A percentile compares a stretch with the other conserved stretches of the same genome.
phyloP scores from a whole-genome alignment of 2,113 vertebrate genomes.

The Paraplagusia blochii region DNA sequence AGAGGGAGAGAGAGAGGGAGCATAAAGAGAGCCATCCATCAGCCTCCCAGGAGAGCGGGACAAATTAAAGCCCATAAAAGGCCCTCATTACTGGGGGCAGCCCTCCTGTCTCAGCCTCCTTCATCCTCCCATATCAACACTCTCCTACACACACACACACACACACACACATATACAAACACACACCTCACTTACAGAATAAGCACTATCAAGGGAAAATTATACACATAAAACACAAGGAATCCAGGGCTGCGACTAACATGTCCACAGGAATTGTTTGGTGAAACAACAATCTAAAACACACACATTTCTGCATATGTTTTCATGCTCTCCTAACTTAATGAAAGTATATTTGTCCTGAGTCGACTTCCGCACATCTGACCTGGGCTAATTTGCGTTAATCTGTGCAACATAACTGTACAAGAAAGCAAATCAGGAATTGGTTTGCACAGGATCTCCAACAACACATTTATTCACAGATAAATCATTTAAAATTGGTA shows the following conservation, averaged over 20 bases:
- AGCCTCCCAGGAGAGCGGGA: slow-evolving; percentile 66
- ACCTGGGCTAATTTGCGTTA: too few species aligned
- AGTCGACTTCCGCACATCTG: too few species aligned
- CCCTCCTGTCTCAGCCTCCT: slow-evolving; percentile 69
- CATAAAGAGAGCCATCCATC: slow-evolving; percentile 68
- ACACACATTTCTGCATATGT: slow-evolving; percentile 61
- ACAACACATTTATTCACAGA: too few species aligned
- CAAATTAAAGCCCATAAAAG: slow-evolving; percentile 73
- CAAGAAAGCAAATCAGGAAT: too few species aligned
- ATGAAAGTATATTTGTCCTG: too few species aligned
- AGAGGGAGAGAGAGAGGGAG: slow-evolving; percentile 61
- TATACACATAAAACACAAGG: slow-evolving; percentile 61
- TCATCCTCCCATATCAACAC: slow-evolving; percentile 61
- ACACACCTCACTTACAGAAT: slow-evolving; percentile 37
- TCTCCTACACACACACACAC: slow-evolving; percentile 8
- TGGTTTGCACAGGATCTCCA: too few species aligned
- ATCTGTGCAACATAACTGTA: too few species aligned
- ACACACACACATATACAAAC: slow-evolving; percentile 14
- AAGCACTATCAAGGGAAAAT: slow-evolving; percentile 60
- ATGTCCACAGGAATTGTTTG: slow-evolving; percentile 67
- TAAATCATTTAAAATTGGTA: too few species aligned
- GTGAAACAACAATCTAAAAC: slow-evolving; percentile 33
- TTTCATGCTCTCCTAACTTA: slow-evolving; percentile 14
- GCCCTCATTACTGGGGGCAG: slow-evolving; percentile 71
- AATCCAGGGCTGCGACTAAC: slow-evolving; percentile 64